Evolutionary conservation across 2,888 invertebrate genomes (phyloP), one percentile per base, ranked within the genome.

Genomic region (Callinectes sapidus): DNA sequence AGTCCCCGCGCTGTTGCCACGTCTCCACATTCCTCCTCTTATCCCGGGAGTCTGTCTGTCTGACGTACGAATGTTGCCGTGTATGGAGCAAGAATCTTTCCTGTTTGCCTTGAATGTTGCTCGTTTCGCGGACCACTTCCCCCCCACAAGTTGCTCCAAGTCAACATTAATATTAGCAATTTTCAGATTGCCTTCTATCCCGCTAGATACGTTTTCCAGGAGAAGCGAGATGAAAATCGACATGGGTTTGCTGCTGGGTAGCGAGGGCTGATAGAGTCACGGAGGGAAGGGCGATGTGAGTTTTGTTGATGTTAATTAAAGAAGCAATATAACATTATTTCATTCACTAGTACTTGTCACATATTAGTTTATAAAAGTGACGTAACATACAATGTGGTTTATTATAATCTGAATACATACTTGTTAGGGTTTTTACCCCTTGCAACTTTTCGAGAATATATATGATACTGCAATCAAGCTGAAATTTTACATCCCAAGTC

Each of bases 11-110:
- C 14, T 81, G 81, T 32, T 81, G 81, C 81, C 81, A 81, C 81
- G 81, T 81, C 81, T 81, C 81, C 81, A 81, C 81, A 81, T 81
- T 81, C 81, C 81, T 81, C 81, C 81, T n/a, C 81, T 81, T 81
- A 32, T 14, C 35, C 35, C 14, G 81, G n/a, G 81, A 81, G 81
- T 81, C 81, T 81, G 81, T 81, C 81, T 81, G 81, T 81, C 81
- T 35, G 81, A 81, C 81, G 81, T 81, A 81, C 81, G 81, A 81
- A 35, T 81, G 35, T 35, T 81, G 16, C 35, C 81, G 32, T 16
- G 81, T 81, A 10, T 81, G 81, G 81, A 14, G 35, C 81, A 81
- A 81, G 35, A 35, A 8, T 13, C 16, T 81, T 16, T n/a, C 18
- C 3, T 35, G 32, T 35, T 81, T 35, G 16, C 32, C 35, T 81